These are phyloP conservation scores for Xylota sylvarum DNA, from an alignment of 2,888 invertebrate genomes.

Conservation along the genomic window DNA sequence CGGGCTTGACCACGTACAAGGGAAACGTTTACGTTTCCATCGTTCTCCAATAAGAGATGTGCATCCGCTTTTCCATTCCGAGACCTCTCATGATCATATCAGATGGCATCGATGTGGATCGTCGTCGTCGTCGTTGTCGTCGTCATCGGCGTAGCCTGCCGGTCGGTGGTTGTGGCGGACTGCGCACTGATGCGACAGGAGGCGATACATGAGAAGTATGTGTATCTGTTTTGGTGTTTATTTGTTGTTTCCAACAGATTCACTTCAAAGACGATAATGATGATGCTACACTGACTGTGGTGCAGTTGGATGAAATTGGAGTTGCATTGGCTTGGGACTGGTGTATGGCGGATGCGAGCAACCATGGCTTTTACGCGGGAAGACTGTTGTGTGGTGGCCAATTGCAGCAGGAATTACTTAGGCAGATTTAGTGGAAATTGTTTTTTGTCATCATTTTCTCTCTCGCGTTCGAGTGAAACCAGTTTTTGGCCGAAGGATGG, in stretches of 20 bases:
- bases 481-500: conserved; percentile 30
- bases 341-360: background rate
- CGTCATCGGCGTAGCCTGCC: conserved; percentile 14
- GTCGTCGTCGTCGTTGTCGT: conserved; percentile 26
- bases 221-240: conserved; percentile 49
- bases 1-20: conserved; percentile 49
- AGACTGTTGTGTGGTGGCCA: conserved; percentile 34
- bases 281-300: conserved; percentile 68
- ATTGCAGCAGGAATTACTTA: conserved; percentile 73
- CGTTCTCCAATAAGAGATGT: conserved; percentile 1
- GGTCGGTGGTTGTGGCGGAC: conserved; percentile 43
- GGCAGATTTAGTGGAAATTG: conserved; percentile 71
- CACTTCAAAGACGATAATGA: conserved; percentile 64
- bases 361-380: conserved; percentile 46
- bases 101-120: conserved; percentile 66
- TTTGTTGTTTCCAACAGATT: conserved; percentile 65
- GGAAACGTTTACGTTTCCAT: conserved; percentile 55
- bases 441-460: conserved; percentile 57
- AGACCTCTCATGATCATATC: conserved; percentile 38
- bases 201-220: conserved; percentile 47
- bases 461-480: conserved; percentile 39
- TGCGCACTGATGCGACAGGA: conserved; percentile 35
- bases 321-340: conserved; percentile 12
- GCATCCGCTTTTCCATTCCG: background rate
- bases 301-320: conserved; percentile 49